Conservation (phyloP, 2,797 vertebrate genomes). For the Tympanoctomys barrerae region DNA sequence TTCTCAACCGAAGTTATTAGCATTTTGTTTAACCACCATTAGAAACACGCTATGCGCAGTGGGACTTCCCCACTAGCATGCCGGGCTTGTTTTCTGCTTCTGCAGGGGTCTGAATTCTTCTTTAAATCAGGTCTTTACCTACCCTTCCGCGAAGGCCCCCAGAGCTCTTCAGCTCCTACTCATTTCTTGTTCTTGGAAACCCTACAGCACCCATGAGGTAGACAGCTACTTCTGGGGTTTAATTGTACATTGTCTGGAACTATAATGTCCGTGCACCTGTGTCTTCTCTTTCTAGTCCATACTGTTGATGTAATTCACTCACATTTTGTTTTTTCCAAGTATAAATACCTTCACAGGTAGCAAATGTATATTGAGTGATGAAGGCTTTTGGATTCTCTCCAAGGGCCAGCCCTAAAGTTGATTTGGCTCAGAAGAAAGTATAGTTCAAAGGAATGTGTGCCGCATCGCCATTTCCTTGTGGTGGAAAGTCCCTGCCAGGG, state of each 20-base stretch:
- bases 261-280: neutral
- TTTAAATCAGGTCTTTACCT: neutral
- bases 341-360: neutral
- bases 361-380: neutral
- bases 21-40: neutral
- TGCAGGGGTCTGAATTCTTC: neutral
- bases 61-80: neutral
- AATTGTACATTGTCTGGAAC: neutral
- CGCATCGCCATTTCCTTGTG: slow-evolving; percentile 38
- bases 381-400: neutral
- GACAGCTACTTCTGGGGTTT: neutral
- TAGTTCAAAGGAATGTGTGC: slow-evolving; percentile 52
- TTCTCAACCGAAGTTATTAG: neutral
- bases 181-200: neutral
- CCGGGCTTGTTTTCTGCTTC: neutral
- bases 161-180: neutral
- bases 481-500: slow-evolving; percentile 77
- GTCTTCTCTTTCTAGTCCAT: neutral
- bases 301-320: neutral
- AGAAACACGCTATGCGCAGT: neutral
- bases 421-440: slow-evolving; percentile 45
- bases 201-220: neutral
- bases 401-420: neutral
- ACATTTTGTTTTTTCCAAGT: neutral
- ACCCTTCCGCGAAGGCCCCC: neutral